phyloP scores from a whole-genome alignment of 1,140 invertebrate genomes.

The Caenorhabditis briggsae region DNA sequence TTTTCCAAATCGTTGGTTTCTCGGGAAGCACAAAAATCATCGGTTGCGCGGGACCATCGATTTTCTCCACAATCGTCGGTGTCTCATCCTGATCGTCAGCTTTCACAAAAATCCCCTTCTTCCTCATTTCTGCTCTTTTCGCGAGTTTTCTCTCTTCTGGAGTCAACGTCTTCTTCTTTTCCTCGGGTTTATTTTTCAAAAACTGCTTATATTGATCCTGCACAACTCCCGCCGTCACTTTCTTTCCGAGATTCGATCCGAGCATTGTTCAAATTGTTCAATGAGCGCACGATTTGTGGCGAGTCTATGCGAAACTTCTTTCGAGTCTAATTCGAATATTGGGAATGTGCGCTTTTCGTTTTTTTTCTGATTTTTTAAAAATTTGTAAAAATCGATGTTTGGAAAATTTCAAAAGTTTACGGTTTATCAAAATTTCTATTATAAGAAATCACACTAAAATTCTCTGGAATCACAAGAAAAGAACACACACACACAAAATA shows the following conservation, averaged over 20 bases:
- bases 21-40: constrained; percentile 37
- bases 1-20: constrained; percentile 43
- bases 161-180: constrained; percentile 25
- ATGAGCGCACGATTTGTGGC: neutral
- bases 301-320: neutral
- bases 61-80: constrained; percentile 24
- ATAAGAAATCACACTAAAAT: constrained; percentile 6
- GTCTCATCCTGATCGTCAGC: constrained; percentile 44
- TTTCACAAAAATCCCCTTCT: constrained; percentile 41
- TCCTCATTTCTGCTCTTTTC: constrained; percentile 28
- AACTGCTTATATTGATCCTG: constrained; percentile 43
- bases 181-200: constrained; percentile 44
- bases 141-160: constrained; percentile 39
- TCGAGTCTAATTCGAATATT: neutral
- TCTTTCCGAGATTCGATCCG: constrained; percentile 41
- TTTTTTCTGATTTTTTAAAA: neutral
- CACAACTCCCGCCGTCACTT: constrained; percentile 29
- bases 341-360: neutral
- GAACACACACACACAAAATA: constrained; percentile 26
- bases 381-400: neutral
- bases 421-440: neutral
- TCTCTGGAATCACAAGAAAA: constrained; percentile 22
- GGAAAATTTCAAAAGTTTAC: no score
- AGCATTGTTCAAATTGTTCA: constrained; percentile 36
- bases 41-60: constrained; percentile 7